Evolutionary conservation across 2,113 vertebrate species (phyloP), one percentile per base, ranked within the genome.

Genomic region (Phrynosoma platyrhinos): DNA sequence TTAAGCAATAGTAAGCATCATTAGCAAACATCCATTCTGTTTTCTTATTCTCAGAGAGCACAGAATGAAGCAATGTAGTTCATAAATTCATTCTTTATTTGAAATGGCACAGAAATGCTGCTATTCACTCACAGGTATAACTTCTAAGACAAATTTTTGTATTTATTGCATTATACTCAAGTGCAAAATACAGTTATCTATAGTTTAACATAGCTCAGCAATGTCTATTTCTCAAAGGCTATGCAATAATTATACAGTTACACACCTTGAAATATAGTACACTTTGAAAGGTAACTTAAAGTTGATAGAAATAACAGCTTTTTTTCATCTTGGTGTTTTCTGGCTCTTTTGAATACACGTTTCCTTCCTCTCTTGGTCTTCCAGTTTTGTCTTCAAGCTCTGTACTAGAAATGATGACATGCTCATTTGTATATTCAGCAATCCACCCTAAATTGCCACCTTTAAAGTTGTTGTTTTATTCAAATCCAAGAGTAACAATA

Each of bases 301-400:
- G 77, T 69, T 87, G 76, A 30, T 53, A n/a, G 23, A 69, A 71
- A 79, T 71, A 69, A 76, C 47, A 55, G 21, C 23, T 55, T 77
- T 36, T 69, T 79, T 77, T 36, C 6, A 68, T 42, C 79, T 68
- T 52, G 40, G 68, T 30, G 27, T 77, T 66, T 85, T 66, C 42
- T 74, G 52, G 6, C 32, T 84, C 74, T 81, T 82, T 32, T 27
- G 30, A 68, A 75, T 53, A 27, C 42, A 69, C 69, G 42, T n/a
- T 58, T 40, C 62, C 42, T 36, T n/a, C 82, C 58, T 75, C 32
- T 27, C n/a, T 58, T 25, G 23, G 42, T 79, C 83, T 77, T 72
- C 83, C n/a, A 82, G 30, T 66, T 53, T 83, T 30, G 16, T 77
- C 62, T 77, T 86, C 66, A 84, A 62, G 76, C 36, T 85, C 76